Evolutionary conservation across 2,797 vertebrate species (phyloP).

Genomic region (Nasua narica): DNA sequence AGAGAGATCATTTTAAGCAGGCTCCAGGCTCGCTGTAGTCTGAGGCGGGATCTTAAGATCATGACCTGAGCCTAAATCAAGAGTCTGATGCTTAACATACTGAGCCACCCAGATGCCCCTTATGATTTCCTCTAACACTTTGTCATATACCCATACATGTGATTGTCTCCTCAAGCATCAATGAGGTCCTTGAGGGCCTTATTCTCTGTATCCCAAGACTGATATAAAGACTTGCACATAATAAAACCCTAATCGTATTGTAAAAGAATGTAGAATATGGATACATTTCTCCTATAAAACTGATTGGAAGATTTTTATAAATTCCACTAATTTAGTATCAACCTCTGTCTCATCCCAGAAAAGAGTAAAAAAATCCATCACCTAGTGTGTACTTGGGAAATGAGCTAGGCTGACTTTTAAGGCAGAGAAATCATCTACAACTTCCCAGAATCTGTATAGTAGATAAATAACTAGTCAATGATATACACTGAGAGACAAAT

Average conservation of each 20-base stretch:
- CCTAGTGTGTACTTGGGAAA: not conserved
- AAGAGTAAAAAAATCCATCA: not conserved
- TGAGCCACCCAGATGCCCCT: not conserved
- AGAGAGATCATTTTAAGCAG: not conserved
- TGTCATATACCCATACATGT: not conserved
- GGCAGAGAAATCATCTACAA: not conserved
- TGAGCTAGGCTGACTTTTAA: not conserved
- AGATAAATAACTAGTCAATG: not conserved
- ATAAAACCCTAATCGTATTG: not conserved
- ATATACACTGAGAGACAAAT: not conserved
- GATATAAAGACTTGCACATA: not conserved
- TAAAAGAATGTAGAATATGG: not conserved
- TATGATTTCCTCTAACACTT: not conserved
- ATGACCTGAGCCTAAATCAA: not conserved
- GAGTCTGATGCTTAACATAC: not conserved
- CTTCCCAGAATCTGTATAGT: not conserved
- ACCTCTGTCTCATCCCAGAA: not conserved
- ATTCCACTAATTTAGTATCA: not conserved
- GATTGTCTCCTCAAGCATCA: not conserved
- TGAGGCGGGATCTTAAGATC: not conserved
- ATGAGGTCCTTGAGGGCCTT: not conserved
- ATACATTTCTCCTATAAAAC: not conserved
- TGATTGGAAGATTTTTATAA: not conserved
- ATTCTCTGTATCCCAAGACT: not conserved
- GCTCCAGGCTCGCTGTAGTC: not conserved